A percentile compares a stretch with the other conserved stretches of the same genome.
These are phyloP conservation scores for Apis florea DNA, from an alignment of 1,140 invertebrate species.

Conservation along the genomic window DNA sequence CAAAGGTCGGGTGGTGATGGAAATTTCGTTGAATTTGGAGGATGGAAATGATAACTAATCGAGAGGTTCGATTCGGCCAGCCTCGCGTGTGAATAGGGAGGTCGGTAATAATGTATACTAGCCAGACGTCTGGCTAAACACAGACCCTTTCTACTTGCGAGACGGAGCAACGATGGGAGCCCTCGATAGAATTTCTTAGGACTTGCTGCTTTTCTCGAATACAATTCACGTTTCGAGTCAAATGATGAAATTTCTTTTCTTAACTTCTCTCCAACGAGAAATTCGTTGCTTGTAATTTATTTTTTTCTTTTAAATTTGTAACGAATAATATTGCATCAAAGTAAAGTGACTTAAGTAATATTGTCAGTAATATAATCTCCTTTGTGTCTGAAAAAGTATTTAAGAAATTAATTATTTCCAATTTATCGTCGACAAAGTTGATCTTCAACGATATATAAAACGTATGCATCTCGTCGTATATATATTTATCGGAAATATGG, in stretches of 20 bases:
- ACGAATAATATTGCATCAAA: no score
- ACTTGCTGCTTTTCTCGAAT: background rate
- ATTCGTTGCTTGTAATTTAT: no score
- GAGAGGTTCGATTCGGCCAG: background rate
- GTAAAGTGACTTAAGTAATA: no score
- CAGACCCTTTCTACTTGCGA: conserved; percentile 20
- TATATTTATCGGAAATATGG: no score
- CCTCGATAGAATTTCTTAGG: background rate
- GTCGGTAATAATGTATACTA: conserved; percentile 27
- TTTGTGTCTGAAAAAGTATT: no score
- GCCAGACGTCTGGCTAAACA: conserved; percentile 46
- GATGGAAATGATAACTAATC: conserved; percentile 8
- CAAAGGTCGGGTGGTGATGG: background rate
- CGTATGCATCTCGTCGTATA: background rate
- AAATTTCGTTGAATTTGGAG: background rate
- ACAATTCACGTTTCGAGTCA: background rate
- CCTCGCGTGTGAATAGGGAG: conserved; percentile 14
- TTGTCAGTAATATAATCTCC: no score
- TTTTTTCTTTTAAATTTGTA: no score
- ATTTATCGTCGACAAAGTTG: no score
- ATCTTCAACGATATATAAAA: no score
- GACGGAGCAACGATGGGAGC: background rate
- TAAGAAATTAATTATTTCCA: no score
- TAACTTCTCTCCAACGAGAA: no score
- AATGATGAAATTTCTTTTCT: no score